phyloP scores from a whole-genome alignment of 2,888 invertebrate genomes.

The Tolmerus cingulatus region DNA sequence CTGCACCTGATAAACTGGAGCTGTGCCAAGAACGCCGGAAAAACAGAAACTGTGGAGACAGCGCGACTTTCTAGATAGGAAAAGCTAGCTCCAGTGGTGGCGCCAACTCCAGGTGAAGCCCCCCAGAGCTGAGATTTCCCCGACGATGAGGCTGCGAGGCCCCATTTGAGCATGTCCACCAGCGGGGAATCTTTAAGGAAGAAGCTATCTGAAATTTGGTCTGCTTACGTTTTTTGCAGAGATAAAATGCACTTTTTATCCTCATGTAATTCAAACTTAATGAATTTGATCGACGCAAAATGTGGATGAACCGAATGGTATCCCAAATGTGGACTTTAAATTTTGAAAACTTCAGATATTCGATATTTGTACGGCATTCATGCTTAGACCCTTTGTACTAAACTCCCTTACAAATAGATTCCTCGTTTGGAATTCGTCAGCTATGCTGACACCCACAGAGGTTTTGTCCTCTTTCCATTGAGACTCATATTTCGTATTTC shows the following conservation, averaged over 20 bases:
- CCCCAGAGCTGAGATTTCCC: background rate
- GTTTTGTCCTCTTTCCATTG: background rate
- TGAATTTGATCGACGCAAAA: background rate
- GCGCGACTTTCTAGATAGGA: background rate
- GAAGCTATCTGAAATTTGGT: background rate
- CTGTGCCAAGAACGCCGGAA: background rate
- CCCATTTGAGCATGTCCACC: background rate
- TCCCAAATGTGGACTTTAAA: background rate
- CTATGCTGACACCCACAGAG: background rate
- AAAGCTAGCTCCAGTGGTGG: background rate
- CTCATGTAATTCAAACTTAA: background rate
- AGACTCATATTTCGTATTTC: background rate
- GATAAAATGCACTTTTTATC: background rate
- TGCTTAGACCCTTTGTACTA: background rate
- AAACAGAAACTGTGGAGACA: background rate
- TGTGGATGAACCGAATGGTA: background rate
- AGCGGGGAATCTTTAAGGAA: background rate
- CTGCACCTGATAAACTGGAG: background rate
- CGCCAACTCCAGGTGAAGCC: background rate
- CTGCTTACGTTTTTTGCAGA: background rate
- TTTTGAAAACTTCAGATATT: background rate
- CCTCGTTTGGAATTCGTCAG: background rate
- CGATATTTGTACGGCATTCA: background rate
- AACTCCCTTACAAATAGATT: background rate
- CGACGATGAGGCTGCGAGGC: background rate